A percentile compares a stretch with the other conserved stretches of the same genome.
These are phyloP conservation scores for Chloebia gouldiae DNA, from an alignment of 2,113 vertebrate species.

Conservation along the genomic window DNA sequence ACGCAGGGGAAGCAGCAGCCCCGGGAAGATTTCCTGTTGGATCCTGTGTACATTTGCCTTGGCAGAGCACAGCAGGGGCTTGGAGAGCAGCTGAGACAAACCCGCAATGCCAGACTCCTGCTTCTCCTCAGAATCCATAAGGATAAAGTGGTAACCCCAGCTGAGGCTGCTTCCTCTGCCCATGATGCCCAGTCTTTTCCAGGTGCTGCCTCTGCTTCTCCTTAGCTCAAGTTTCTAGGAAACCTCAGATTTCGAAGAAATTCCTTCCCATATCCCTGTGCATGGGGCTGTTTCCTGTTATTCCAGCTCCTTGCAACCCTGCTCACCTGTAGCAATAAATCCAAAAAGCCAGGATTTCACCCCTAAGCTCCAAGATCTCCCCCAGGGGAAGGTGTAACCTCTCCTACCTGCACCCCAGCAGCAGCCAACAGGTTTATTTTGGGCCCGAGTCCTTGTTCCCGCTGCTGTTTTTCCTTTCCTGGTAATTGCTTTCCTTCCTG, in stretches of 20 bases:
- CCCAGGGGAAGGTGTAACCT: neutral
- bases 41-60: neutral
- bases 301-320: accelerated
- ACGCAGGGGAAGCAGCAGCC: conserved; percentile 7
- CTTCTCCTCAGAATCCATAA: neutral
- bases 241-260: neutral
- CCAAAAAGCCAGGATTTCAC: neutral
- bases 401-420: neutral
- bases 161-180: neutral
- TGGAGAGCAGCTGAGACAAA: neutral
- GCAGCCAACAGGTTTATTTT: neutral
- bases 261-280: neutral
- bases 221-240: neutral
- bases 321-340: neutral
- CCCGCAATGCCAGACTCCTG: accelerated
- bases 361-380: neutral
- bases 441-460: neutral
- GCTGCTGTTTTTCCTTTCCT: conserved; percentile 7
- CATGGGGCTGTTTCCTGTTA: neutral
- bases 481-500: conserved; percentile 53
- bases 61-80: neutral
- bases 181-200: neutral
- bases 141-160: neutral
- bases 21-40: conserved; percentile 17
- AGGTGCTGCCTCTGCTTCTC: neutral